These are phyloP conservation scores for Prionace glauca DNA, from an alignment of 2,797 vertebrate species.

Conservation along the genomic window DNA sequence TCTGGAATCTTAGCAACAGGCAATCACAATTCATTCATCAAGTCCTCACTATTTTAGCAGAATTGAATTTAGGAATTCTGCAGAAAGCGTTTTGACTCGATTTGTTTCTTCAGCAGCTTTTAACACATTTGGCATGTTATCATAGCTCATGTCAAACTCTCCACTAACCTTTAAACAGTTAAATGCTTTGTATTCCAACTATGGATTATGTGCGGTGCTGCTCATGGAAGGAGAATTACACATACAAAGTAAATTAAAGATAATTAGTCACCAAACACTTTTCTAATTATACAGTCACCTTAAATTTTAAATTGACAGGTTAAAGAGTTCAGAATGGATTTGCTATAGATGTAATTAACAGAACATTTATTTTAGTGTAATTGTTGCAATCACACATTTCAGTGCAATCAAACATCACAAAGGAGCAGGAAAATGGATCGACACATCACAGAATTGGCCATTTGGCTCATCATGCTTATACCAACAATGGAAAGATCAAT, in stretches of 20 bases:
- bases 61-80: background rate
- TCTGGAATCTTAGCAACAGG: background rate
- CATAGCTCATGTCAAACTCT: background rate
- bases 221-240: background rate
- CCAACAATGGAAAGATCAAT: background rate
- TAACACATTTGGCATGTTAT: background rate
- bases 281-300: background rate
- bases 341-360: background rate
- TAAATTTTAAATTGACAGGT: background rate
- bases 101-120: background rate
- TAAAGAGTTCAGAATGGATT: background rate
- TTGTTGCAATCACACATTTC: background rate
- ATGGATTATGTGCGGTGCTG: background rate
- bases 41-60: background rate
- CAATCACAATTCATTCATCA: background rate
- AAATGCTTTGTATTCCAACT: background rate
- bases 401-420: background rate
- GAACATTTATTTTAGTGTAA: background rate
- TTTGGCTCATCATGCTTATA: background rate
- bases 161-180: background rate
- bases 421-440: background rate
- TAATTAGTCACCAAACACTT: background rate
- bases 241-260: background rate
- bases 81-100: background rate
- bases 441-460: background rate